These are phyloP conservation scores for Onychomys torridus DNA, from an alignment of 2,797 vertebrate species.

Conservation along the genomic window DNA sequence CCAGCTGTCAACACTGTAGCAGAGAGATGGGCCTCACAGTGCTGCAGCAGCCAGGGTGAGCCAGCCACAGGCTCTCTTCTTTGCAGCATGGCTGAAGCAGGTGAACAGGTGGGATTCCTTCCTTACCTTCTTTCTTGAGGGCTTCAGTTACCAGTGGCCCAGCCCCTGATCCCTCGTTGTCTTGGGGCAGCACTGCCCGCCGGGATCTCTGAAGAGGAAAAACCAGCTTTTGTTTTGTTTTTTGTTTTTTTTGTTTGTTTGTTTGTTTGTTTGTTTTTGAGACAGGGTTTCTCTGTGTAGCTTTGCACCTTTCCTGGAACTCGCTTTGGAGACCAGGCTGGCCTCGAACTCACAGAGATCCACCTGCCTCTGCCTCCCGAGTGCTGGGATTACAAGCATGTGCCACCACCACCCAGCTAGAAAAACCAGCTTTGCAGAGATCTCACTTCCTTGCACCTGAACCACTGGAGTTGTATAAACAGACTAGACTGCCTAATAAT, in stretches of 20 bases:
- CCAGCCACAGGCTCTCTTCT: not conserved
- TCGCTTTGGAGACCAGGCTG: too few relatives aligned
- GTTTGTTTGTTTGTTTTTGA: too few relatives aligned
- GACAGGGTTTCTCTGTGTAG: too few relatives aligned
- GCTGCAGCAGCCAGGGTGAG: not conserved
- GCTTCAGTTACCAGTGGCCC: not conserved
- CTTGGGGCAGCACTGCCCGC: constrained; percentile 81
- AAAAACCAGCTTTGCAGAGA: constrained; percentile 14
- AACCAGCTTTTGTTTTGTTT: too few relatives aligned
- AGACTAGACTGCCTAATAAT: not conserved
- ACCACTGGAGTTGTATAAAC: not conserved
- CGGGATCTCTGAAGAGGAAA: constrained; percentile 82
- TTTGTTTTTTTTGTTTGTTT: too few relatives aligned
- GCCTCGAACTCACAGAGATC: too few relatives aligned
- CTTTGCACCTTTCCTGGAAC: too few relatives aligned
- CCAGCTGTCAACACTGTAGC: not conserved
- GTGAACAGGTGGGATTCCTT: too few relatives aligned
- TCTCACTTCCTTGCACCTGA: not conserved
- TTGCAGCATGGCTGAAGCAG: not conserved
- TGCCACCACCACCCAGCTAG: too few relatives aligned
- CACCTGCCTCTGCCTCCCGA: too few relatives aligned
- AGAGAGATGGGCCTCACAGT: not conserved
- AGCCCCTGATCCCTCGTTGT: constrained; percentile 87
- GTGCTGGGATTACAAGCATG: too few relatives aligned
- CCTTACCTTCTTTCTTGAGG: constrained; percentile 86